phyloP scores from a whole-genome alignment of 2,113 vertebrate genomes.

The Pteropus alecto region DNA sequence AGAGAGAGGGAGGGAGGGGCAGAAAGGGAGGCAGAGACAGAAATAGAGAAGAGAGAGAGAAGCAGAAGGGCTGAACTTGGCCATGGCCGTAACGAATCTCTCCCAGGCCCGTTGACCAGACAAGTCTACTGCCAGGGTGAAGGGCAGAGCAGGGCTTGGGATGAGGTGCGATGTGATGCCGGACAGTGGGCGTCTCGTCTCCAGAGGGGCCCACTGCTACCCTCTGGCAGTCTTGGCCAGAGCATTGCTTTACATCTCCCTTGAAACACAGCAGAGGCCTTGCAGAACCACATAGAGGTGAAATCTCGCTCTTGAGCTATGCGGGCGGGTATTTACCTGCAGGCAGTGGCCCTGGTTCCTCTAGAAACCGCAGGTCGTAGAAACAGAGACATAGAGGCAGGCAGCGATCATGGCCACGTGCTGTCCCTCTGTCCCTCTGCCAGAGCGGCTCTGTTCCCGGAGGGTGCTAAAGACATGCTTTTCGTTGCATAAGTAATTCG shows the following conservation, averaged over 20 bases:
- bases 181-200: neutral
- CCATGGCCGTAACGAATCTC: neutral
- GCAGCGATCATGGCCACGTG: neutral
- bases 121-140: neutral
- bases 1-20: too few species aligned
- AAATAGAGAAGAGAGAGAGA: too few species aligned
- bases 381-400: neutral
- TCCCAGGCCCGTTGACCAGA: neutral
- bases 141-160: neutral
- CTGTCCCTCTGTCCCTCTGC: too few species aligned
- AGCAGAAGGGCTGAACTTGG: neutral
- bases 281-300: neutral
- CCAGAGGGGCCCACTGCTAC: neutral
- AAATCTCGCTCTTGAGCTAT: fast-evolving
- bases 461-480: neutral
- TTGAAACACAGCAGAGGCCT: neutral
- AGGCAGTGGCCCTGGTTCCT: neutral
- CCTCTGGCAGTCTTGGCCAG: neutral
- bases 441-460: neutral
- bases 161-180: fast-evolving
- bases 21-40: too few species aligned
- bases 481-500: too few species aligned
- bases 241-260: neutral
- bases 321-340: neutral
- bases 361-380: neutral